These are phyloP conservation scores for Bombus waltoni DNA, from an alignment of 1,140 invertebrate species.

Conservation along the genomic window DNA sequence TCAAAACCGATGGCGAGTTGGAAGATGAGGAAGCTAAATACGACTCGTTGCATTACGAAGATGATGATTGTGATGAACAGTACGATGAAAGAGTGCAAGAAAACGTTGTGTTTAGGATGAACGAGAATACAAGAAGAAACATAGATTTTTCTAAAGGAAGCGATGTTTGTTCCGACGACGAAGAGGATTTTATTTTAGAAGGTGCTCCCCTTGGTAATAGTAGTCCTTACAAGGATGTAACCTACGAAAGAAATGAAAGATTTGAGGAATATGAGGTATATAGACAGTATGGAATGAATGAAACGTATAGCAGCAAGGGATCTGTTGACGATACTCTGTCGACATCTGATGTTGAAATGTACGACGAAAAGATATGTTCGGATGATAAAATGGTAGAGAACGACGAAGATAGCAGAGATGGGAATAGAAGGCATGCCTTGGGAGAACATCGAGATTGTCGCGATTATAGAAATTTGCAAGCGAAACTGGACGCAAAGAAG, in stretches of 20 bases:
- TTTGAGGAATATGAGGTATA: neutral
- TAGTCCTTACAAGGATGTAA: neutral
- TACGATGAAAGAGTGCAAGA: conserved; percentile 14
- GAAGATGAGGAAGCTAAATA: conserved; percentile 2
- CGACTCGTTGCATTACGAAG: conserved; percentile 10
- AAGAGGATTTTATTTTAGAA: neutral
- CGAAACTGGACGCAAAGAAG: conserved; percentile 81
- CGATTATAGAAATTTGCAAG: conserved; percentile 80
- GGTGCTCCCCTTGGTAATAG: neutral
- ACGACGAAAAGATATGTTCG: conserved; percentile 44
- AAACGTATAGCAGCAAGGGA: neutral
- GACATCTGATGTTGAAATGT: conserved; percentile 65
- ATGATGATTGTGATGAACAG: neutral
- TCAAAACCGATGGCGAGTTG: conserved; percentile 41
- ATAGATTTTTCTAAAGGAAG: conserved; percentile 57
- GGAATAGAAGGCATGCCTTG: neutral
- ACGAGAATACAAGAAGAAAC: conserved; percentile 57
- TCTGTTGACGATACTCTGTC: conserved; percentile 54
- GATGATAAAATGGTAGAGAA: neutral
- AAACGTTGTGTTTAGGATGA: conserved; percentile 22
- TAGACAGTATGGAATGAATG: neutral
- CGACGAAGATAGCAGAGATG: neutral
- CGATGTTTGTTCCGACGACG: neutral
- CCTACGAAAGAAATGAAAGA: neutral
- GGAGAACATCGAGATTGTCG: conserved; percentile 55